Conservation (phyloP, 2,113 vertebrate genomes). For the Morphnarchus princeps region DNA sequence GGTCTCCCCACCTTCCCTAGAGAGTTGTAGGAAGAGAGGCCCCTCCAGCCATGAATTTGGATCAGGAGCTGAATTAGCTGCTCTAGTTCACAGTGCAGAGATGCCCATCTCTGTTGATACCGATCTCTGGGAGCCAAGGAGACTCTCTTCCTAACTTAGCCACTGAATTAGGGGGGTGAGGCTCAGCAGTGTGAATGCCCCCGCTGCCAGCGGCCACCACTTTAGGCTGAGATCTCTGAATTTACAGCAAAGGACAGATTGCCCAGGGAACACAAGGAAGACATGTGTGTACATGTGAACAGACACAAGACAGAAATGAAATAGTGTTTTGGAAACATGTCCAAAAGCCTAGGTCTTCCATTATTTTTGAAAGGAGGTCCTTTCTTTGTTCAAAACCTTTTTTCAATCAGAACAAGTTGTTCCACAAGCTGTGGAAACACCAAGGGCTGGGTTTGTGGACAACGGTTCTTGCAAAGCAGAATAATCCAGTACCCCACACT, state of each 20-base stretch:
- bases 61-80: not conserved
- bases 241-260: not conserved
- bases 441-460: not conserved
- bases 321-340: not conserved
- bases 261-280: not conserved
- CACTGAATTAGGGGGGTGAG: not conserved
- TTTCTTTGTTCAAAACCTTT: not conserved
- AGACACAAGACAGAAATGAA: not conserved
- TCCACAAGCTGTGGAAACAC: not conserved
- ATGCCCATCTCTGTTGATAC: not conserved
- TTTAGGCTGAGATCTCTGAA: not conserved
- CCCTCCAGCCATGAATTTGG: not conserved
- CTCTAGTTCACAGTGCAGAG: not conserved
- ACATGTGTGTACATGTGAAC: not conserved
- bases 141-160: not conserved
- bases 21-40: not conserved
- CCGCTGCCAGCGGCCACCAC: rapidly evolving
- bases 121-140: not conserved
- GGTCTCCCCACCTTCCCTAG: not conserved
- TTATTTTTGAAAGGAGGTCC: not conserved
- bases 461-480: not conserved
- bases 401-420: not conserved
- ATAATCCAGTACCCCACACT: not conserved
- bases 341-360: not conserved
- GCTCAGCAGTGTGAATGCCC: not conserved